Evolutionary conservation across 1,140 invertebrate genomes (phyloP), one percentile per base, ranked within the genome.

Genomic region (Brachionus calyciflorus): DNA sequence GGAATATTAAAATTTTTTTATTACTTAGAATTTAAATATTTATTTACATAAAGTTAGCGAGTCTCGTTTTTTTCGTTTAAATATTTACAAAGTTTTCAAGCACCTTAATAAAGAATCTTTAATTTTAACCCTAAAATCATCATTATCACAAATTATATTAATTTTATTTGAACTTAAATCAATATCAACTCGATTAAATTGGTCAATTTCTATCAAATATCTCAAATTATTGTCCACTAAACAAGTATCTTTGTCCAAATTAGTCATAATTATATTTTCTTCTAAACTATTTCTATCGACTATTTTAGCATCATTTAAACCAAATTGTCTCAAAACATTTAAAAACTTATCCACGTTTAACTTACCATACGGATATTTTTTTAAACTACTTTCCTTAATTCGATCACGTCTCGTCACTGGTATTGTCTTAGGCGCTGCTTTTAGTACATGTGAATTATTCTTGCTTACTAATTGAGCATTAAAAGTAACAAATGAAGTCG

Each of bases 61-160:
- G n/a, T n/a, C n/a, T n/a, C n/a, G n/a, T n/a, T n/a, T n/a, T n/a
- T n/a, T n/a, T n/a, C n/a, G n/a, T n/a, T n/a, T n/a, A 37, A 37
- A 37, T 37, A 37, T 46, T 46, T 44, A 65, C 24, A 65, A 41
- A 14, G 60, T 65, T 65, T 65, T 65, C 19, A 65, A 46, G n/a
- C 60, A 65, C 12, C 40, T 37, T 12, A 65, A 44, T 19, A 65
- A 65, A 21, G 44, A 28, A 19, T 73, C 69, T 19, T 55, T 49
- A 33, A 73, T 55, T 73, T 73, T 73, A 12, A 73, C 44, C n/a
- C 69, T 49, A 49, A 33, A 33, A 10, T 73, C 69, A 19, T 73
- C 69, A 73, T 55, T 51, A 19, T 73, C 69, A 30, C 69, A 73
- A 3, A 51, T 28, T 21, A 73, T 14, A 37, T 51, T 49, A 3